phyloP scores from a whole-genome alignment of 2,888 invertebrate genomes.

The Dryadula phaetusa region DNA sequence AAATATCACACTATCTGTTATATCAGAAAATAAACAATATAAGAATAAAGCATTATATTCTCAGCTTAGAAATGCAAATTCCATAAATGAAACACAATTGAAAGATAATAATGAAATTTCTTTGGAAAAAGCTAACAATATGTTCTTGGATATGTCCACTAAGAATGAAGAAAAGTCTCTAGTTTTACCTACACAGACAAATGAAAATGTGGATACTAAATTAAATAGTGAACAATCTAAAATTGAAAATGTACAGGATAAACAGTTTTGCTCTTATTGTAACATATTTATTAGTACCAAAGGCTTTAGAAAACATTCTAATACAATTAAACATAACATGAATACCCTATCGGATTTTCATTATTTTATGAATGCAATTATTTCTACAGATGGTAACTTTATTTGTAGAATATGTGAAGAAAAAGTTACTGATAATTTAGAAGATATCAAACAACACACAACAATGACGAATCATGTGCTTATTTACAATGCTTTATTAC shows the following conservation, averaged over 20 bases:
- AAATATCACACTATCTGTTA: not conserved
- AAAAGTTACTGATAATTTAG: not conserved
- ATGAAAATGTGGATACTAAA: not conserved
- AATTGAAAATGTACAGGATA: not conserved
- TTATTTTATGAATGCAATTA: constrained; percentile 26
- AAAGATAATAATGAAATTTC: not conserved
- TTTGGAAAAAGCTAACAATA: not conserved
- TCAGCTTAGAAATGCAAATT: not conserved
- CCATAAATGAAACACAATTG: not conserved
- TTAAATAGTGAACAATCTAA: not conserved
- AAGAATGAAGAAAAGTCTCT: not conserved
- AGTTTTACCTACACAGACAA: not conserved
- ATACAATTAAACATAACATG: constrained; percentile 19
- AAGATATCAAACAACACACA: constrained; percentile 7
- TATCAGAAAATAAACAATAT: constrained; percentile 8
- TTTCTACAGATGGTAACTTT: constrained; percentile 1
- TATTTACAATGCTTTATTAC: constrained; percentile 1
- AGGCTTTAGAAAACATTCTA: constrained; percentile 17
- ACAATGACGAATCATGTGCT: not conserved
- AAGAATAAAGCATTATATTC: not conserved
- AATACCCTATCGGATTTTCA: constrained; percentile 30
- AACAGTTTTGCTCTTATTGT: constrained; percentile 30
- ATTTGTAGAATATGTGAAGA: constrained; percentile 38
- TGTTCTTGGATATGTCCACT: not conserved
- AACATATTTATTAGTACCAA: constrained; percentile 25